Evolutionary conservation across 2,113 vertebrate species (phyloP), one percentile per base, ranked within the genome.

Genomic region (Phasianus colchicus): DNA sequence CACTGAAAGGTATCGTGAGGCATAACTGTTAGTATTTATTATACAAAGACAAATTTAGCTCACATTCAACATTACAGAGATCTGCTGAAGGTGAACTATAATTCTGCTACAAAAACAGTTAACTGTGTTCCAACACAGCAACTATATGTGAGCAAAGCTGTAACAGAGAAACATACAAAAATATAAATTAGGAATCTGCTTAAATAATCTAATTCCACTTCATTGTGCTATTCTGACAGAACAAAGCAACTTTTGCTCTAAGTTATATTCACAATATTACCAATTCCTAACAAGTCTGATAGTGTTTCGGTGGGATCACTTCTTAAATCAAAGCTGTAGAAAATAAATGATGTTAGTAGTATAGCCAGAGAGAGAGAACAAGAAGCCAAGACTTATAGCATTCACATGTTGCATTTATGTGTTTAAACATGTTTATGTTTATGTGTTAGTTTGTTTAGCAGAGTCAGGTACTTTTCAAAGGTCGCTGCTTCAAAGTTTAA

Each of bases 1-100:
- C 13, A 6, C 9, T 0, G 10, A 13, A 27, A 9, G 52, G 5
- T 4, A 29, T 54, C 0, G 1, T 0, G 3, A 63, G 64, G 19
- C 10, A n/a, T 4, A 63, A 50, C 13, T 6, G 2, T 3, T 22
- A 47, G 0, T 2, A 36, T 32, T 40, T 2, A n/a, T n/a, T 40
- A 7, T 2, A 40, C 34, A 86, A 52, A 57, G n/a, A 47, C 60
- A 38, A 86, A 81, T 16, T 27, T 12, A 11, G 38, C 61, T 70
- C 2, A 0, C 3, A 7, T 38, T 86, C 55, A 54, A 45, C 12
- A 6, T n/a, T 43, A 4, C 1, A 30, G 57, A 64, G 72, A 75
- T 11, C 57, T 34, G 19, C 25, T 72, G 36, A 34, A 24, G 9
- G 13, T 63, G 29, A 76, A 69, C 19, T 73, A 50, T 13, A n/a